A percentile compares a stretch with the other conserved stretches of the same genome.
Evolutionary conservation across 1,140 invertebrate species (phyloP).

Genomic region (Thaumetopoea pityocampa): DNA sequence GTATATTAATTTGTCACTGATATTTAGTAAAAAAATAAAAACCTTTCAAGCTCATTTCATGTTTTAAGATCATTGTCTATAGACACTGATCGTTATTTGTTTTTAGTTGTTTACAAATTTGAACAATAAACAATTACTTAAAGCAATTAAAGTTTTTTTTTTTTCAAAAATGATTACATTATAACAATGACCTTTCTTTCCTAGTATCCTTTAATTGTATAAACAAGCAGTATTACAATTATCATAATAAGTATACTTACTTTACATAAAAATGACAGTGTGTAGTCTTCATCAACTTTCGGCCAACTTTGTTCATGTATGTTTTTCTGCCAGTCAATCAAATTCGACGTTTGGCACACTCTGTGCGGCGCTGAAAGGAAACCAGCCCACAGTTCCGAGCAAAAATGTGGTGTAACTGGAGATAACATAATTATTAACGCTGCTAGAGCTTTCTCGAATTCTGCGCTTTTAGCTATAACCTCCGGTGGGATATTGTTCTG

Average conservation of each 20-base stretch:
- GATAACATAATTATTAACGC: conserved; percentile 89
- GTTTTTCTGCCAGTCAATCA: conserved; percentile 79
- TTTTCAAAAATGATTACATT: too few species aligned
- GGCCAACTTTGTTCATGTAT: conserved; percentile 89
- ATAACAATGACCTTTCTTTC: too few species aligned
- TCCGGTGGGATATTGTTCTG: conserved; percentile 74
- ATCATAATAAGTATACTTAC: conserved; percentile 50
- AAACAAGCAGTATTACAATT: background rate
- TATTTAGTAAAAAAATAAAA: too few species aligned
- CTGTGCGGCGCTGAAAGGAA: conserved; percentile 80
- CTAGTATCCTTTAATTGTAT: background rate
- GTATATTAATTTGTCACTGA: too few species aligned
- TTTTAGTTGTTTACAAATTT: too few species aligned
- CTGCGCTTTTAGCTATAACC: conserved; percentile 80
- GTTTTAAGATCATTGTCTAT: too few species aligned
- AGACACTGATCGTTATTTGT: too few species aligned
- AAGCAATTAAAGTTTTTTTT: too few species aligned
- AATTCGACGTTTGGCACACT: conserved; percentile 58
- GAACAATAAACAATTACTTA: too few species aligned
- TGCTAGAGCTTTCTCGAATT: conserved; percentile 88
- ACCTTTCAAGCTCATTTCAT: too few species aligned
- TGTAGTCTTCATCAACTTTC: conserved; percentile 83
- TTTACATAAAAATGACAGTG: conserved; percentile 80
- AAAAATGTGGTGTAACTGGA: conserved; percentile 92
- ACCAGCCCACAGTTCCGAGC: conserved; percentile 92